phyloP scores from a whole-genome alignment of 2,797 vertebrate genomes.

The Microcaecilia unicolor region DNA sequence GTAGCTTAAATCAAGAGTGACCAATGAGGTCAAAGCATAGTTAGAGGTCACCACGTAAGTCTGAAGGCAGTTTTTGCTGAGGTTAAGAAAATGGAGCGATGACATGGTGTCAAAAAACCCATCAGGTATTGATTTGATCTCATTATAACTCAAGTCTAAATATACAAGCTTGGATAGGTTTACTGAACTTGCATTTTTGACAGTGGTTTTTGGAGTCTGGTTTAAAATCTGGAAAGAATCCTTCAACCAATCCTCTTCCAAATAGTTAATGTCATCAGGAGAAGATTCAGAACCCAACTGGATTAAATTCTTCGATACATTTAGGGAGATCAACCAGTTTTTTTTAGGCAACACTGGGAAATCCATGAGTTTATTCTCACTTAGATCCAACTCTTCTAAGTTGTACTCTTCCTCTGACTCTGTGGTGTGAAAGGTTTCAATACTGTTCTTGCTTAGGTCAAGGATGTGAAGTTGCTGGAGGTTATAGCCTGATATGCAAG shows the following conservation, averaged over 20 bases:
- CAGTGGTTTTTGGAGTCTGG: conserved; percentile 13
- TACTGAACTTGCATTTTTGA: conserved; percentile 19
- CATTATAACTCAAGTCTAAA: conserved; percentile 89
- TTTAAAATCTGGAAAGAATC: conserved; percentile 7
- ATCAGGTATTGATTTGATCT: conserved; percentile 62
- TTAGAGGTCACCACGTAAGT: conserved; percentile 39
- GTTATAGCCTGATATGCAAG: conserved; percentile 86
- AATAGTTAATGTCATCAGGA: conserved; percentile 25
- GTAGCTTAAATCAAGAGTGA: conserved; percentile 68
- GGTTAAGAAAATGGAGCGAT: conserved; percentile 71
- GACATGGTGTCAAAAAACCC: conserved; percentile 62
- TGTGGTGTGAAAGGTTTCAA: conserved; percentile 72
- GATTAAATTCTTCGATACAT: conserved; percentile 80
- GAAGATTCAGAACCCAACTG: conserved; percentile 42
- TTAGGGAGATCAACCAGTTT: conserved; percentile 67
- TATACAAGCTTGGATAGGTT: conserved; percentile 49
- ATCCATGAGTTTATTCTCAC: conserved; percentile 75
- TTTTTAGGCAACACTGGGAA: conserved; percentile 70
- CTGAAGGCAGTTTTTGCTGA: conserved; percentile 81
- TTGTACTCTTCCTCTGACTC: conserved; percentile 40
- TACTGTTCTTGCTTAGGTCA: conserved; percentile 87
- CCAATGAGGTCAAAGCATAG: conserved; percentile 44
- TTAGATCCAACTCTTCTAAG: conserved; percentile 72
- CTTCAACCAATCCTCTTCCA: conserved; percentile 26
- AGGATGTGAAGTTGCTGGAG: conserved; percentile 67